Evolutionary conservation across 1,140 invertebrate genomes (phyloP).

Genomic region (Portunus trituberculatus): DNA sequence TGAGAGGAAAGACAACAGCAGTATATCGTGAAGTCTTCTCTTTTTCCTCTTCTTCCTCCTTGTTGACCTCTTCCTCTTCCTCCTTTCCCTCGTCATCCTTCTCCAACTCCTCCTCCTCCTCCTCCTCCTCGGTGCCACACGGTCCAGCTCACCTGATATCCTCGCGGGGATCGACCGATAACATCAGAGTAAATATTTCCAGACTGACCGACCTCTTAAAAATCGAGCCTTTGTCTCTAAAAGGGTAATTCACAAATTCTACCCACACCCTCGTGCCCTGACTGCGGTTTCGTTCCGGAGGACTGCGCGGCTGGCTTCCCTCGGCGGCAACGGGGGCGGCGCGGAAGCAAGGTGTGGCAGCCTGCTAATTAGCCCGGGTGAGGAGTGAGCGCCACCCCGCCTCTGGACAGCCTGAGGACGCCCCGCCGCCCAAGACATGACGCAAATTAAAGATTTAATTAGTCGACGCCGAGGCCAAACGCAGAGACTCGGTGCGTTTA

Average conservation of each 20-base stretch:
- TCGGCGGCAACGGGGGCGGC: too few species aligned
- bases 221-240: conserved; percentile 55
- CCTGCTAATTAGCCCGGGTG: not conserved
- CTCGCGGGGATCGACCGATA: conserved; percentile 29
- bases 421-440: not conserved
- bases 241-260: conserved; percentile 65
- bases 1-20: too few species aligned
- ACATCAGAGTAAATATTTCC: conserved; percentile 61
- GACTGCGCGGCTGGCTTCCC: not conserved
- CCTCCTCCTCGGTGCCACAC: not conserved
- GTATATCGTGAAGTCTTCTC: too few species aligned
- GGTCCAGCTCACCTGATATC: not conserved
- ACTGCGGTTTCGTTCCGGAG: conserved; percentile 50
- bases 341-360: not conserved
- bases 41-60: not conserved
- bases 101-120: not conserved
- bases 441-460: not conserved
- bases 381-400: not conserved
- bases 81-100: not conserved
- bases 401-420: not conserved
- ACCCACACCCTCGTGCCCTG: conserved; percentile 58
- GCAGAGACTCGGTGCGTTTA: conserved; percentile 10
- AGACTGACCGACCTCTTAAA: conserved; percentile 54
- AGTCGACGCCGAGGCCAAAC: not conserved
- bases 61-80: not conserved